Evolutionary conservation across 2,113 vertebrate species (phyloP), one percentile per base, ranked within the genome.

Genomic region (Thalassarche chlororhynchos): DNA sequence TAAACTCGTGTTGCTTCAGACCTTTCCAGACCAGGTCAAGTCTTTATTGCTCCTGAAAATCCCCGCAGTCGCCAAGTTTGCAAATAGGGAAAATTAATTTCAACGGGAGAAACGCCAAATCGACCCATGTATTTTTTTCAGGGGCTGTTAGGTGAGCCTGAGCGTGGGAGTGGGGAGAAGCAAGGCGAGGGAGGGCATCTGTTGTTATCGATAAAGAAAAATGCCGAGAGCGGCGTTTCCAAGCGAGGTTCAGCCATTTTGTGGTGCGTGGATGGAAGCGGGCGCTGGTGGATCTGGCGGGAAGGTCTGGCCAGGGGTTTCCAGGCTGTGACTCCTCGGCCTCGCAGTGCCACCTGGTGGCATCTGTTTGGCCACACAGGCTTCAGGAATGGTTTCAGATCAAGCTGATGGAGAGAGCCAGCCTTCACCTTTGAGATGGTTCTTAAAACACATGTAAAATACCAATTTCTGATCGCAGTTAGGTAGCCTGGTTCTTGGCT

Each of bases 401-500:
- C 15, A 0, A 24, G 74, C 31, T 3, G 62, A 1, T 8, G 42
- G 31, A 61, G n/a, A 44, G 44, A 28, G 1, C 38, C 32, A 25
- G 36, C 5, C 32, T 18, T 36, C 21, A 11, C 18, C 61, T 57
- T 34, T 9, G 29, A n/a, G 38, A 9, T 4, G 6, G 19, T 34
- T 7, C 26, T 26, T 12, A 12, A 58, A 57, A 65, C 3, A 0
- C 14, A 1, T 12, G 4, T 5, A 6, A 23, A 64, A 18, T 8
- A 1, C 42, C 7, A 0, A 13, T 58, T 82, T 58, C n/a, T 5
- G 17, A 6, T 28, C 9, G 0, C 3, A 1, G 0, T 6, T 8
- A 12, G 26, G 20, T 25, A 17, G 3, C 32, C 24, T 4, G 5
- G 1, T 12, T 32, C n/a, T 20, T 9, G 17, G 3, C 36, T 2